Conservation (phyloP, 2,113 vertebrate species). For the Antidorcas marsupialis region DNA sequence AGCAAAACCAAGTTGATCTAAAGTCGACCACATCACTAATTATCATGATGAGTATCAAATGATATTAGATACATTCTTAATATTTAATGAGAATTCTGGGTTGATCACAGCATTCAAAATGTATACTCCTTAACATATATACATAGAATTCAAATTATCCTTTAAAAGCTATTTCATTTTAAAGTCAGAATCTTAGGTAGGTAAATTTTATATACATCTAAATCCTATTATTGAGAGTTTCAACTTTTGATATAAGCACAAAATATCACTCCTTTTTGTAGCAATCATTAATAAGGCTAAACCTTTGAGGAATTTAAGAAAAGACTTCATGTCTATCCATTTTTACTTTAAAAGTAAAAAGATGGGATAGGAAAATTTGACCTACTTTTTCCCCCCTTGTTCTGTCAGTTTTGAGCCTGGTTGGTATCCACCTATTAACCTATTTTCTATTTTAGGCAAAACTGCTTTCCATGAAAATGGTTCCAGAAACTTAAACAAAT, state of each 20-base stretch:
- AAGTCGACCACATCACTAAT: not conserved
- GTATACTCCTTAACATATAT: not conserved
- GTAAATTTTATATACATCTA: not conserved
- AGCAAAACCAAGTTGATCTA: not conserved
- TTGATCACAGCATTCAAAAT: not conserved
- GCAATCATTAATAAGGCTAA: not conserved
- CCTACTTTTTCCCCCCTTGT: conserved; percentile 38
- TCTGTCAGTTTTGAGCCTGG: conserved; percentile 50
- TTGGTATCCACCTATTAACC: conserved; percentile 61
- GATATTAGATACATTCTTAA: not conserved
- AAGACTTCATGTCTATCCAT: conserved; percentile 28
- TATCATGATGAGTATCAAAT: not conserved
- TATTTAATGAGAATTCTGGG: not conserved
- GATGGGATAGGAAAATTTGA: conserved; percentile 40
- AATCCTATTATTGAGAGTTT: not conserved
- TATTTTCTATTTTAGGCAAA: conserved; percentile 65
- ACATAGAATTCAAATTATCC: not conserved
- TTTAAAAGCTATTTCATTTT: not conserved
- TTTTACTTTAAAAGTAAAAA: conserved; percentile 59
- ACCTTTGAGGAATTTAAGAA: conserved; percentile 46
- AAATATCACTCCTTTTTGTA: conserved; percentile 12
- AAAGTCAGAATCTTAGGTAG: conserved; percentile 19
- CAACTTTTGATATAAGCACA: conserved; percentile 28
- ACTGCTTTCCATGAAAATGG: conserved; percentile 49
- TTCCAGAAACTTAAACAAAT: conserved; percentile 37